Evolutionary conservation across 2,888 invertebrate genomes (phyloP), one percentile per base, ranked within the genome.

Genomic region (Psylliodes chrysocephalus): DNA sequence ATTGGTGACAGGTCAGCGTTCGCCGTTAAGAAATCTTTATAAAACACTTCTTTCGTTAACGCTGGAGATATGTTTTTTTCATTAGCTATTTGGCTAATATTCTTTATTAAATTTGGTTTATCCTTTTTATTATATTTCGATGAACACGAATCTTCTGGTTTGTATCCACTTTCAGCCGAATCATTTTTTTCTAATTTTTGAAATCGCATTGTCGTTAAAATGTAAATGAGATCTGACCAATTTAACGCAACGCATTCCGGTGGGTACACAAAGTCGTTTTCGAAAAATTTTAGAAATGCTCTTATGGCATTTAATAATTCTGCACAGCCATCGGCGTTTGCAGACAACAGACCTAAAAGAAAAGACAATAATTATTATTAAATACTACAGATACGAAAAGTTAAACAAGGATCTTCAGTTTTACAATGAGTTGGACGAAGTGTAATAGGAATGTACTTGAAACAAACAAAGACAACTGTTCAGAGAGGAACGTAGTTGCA

Each of bases 171-270:
- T 14, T 44, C 17, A 44, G 8, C 6, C 1, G 14, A 19, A 44
- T 1, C 14, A 33, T 33, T 5, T 33, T 33, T 8, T 10, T 18
- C 18, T 1, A 60, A 49, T 52, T 62, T 62, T 46, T 59, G 57
- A 42, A 67, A 67, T 17, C 44, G 51, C 64, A 64, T 59, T 17
- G 56, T 38, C 3, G 18, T 54, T 51, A 67, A 47, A 52, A 67
- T 55, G 25, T 64, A 40, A 46, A 56, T 40, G 1, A 67, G 40
- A 40, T 33, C 18, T 17, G 51, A 33, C 62, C 64, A 67, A 17
- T 54, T 12, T 10, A 52, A 17, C 10, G 19, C 8, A 7, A 42
- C 15, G 15, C 52, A 55, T 28, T 49, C 38, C n/a, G 49, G 44
- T n/a, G 62, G 28, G 10, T 67, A 30, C 8, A 67, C 56, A 10